Conservation (phyloP, 2,888 invertebrate genomes). For the Cryptocephalus moraei region DNA sequence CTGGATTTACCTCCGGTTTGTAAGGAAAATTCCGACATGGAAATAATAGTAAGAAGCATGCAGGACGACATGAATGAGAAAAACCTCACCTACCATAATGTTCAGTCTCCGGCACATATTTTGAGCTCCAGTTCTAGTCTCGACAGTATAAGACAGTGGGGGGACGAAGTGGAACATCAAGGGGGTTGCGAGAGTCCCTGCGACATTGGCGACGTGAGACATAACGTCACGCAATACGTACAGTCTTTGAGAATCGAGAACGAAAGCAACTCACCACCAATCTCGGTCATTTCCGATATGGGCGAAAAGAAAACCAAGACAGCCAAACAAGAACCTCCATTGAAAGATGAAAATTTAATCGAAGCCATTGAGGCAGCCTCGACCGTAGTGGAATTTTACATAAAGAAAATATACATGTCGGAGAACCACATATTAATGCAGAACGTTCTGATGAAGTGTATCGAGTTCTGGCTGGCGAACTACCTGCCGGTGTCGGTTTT, state of each 20-base stretch:
- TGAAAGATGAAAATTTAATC: slow-evolving; percentile 28
- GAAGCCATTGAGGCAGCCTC: slow-evolving; percentile 32
- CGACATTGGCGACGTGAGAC: slow-evolving; percentile 30
- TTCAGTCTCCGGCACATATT: slow-evolving; percentile 29
- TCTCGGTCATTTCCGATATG: slow-evolving; percentile 26
- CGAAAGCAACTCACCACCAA: slow-evolving; percentile 20
- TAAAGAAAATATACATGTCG: slow-evolving; percentile 31
- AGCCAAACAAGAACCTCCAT: slow-evolving; percentile 17
- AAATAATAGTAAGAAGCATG: slow-evolving; percentile 23
- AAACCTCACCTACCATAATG: slow-evolving; percentile 16
- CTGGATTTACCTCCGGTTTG: slow-evolving; percentile 22
- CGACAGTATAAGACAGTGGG: slow-evolving; percentile 38
- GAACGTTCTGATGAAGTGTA: slow-evolving; percentile 36
- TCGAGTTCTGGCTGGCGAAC: slow-evolving; percentile 37
- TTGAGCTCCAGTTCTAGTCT: slow-evolving; percentile 35
- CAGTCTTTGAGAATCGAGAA: slow-evolving; percentile 29
- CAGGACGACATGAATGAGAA: slow-evolving; percentile 21
- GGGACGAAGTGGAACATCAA: slow-evolving; percentile 35
- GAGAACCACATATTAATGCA: slow-evolving; percentile 41
- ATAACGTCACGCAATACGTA: slow-evolving; percentile 33
- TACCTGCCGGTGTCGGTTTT: slow-evolving; percentile 34
- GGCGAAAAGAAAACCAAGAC: slow-evolving; percentile 12
- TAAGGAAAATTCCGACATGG: slow-evolving; percentile 16
- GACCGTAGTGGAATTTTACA: slow-evolving; percentile 35
- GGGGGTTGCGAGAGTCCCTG: slow-evolving; percentile 38